phyloP scores from a whole-genome alignment of 1,140 invertebrate species.

The Formica exsecta region DNA sequence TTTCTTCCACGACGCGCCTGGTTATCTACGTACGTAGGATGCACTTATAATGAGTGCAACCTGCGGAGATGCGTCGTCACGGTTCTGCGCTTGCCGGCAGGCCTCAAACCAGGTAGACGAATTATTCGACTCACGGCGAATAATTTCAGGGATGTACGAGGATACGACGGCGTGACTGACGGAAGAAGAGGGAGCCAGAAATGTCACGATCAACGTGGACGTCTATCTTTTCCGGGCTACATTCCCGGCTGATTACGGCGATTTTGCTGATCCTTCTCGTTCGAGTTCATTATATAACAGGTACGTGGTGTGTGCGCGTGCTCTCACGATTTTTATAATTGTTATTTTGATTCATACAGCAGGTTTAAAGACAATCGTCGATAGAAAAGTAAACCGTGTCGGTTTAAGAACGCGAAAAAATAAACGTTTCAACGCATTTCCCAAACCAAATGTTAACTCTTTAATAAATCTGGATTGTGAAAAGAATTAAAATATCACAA shows the following conservation, averaged over 20 bases:
- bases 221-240: background rate
- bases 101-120: background rate
- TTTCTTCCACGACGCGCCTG: constrained; percentile 35
- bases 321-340: background rate
- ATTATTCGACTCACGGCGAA: constrained; percentile 62
- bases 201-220: constrained; percentile 55
- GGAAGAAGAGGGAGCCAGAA: constrained; percentile 51
- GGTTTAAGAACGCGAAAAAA: background rate
- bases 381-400: constrained; percentile 23
- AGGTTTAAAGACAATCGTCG: too few relatives aligned
- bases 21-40: constrained; percentile 42
- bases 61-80: constrained; percentile 62
- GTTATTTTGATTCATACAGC: background rate
- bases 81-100: background rate
- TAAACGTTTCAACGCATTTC: background rate
- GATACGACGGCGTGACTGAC: constrained; percentile 37
- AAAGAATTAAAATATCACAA: too few relatives aligned
- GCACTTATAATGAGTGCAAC: constrained; percentile 36
- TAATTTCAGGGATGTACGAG: constrained; percentile 74
- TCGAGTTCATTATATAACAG: constrained; percentile 42
- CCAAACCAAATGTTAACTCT: background rate
- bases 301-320: constrained; percentile 34
- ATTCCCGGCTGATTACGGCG: background rate
- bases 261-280: constrained; percentile 22
- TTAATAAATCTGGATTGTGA: background rate